A percentile compares a stretch with the other conserved stretches of the same genome.
phyloP scores from a whole-genome alignment of 2,113 vertebrate genomes.

The Willisornis vidua region DNA sequence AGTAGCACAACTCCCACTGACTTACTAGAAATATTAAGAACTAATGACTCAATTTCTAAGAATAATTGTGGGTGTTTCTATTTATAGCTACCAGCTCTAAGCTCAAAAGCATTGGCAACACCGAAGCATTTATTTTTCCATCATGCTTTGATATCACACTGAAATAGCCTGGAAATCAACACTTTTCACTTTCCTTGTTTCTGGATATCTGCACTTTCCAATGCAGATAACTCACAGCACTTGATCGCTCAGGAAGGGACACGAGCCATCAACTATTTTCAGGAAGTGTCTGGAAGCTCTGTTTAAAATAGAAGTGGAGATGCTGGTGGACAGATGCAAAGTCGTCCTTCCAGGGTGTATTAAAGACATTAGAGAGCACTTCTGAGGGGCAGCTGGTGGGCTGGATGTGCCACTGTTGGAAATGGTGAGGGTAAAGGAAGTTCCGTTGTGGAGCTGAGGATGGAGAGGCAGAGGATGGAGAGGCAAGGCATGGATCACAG shows the following conservation, averaged over 20 bases:
- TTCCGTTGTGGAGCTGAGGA: background rate
- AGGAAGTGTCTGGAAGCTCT: constrained; percentile 21
- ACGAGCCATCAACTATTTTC: background rate
- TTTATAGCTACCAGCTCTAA: constrained; percentile 37
- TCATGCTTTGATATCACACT: background rate
- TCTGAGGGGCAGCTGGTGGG: background rate
- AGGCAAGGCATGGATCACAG: background rate
- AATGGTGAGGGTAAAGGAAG: background rate
- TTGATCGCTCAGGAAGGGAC: constrained; percentile 5
- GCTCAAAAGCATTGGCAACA: constrained; percentile 24
- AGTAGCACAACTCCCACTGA: constrained; percentile 48
- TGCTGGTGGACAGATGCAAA: constrained; percentile 31
- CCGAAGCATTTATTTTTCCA: constrained; percentile 15
- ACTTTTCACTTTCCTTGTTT: constrained; percentile 22
- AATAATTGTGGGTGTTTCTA: constrained; percentile 24
- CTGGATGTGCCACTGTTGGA: background rate
- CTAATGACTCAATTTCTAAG: constrained; percentile 65
- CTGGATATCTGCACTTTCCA: constrained; percentile 33
- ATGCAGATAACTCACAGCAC: background rate
- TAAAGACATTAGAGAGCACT: background rate
- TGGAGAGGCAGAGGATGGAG: background rate
- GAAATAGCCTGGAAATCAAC: constrained; percentile 24
- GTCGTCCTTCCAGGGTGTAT: background rate
- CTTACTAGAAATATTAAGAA: constrained; percentile 64
- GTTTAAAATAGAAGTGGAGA: constrained; percentile 37